Evolutionary conservation across 2,797 vertebrate genomes (phyloP), one percentile per base, ranked within the genome.

Genomic region (Knipowitschia caucasica): DNA sequence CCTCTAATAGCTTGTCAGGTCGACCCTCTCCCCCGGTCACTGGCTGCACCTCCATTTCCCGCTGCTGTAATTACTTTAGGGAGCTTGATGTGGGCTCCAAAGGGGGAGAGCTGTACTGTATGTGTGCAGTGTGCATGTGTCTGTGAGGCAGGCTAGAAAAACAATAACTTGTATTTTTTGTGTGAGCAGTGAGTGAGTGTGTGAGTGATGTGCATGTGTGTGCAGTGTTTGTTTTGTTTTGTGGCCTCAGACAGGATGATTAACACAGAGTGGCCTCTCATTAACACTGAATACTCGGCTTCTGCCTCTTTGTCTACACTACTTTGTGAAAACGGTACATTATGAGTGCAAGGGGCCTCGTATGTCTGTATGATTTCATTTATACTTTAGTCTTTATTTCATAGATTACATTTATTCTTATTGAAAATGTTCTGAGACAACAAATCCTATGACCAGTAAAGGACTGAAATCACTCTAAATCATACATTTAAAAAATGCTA

Each of bases 1-100:
- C 62, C 69, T 78, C 76, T 89, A 91, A 91, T 88, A 85, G 83
- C 81, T 84, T 89, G 89, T 91, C 87, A 67, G 85, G 85, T 91
- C 88, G 71, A 76, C 70, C 78, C 69, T 64, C 80, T 79, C 84
- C 77, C 71, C 71, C 27, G 15, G 73, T 76, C 74, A 75, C 69
- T 62, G 31, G 78, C 81, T 64, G 77, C 77, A 81, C 83, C 83
- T 85, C 87, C 75, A 83, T 85, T 85, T 89, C 83, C 84, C 81
- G 60, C 75, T 31, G 66, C 81, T 75, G 81, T 89, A 88, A 89
- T 89, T 89, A 85, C 86, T 87, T 89, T 87, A 88, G 86, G 84
- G 84, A 87, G 79, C 67, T 77, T 76, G 73, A 51, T 45, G 71
- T 81, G 71, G 76, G 71, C 67, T 42, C 14, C 1, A 62, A 56